Evolutionary conservation across 2,113 vertebrate genomes (phyloP).

Genomic region (Sinocyclocheilus anshuiensis): DNA sequence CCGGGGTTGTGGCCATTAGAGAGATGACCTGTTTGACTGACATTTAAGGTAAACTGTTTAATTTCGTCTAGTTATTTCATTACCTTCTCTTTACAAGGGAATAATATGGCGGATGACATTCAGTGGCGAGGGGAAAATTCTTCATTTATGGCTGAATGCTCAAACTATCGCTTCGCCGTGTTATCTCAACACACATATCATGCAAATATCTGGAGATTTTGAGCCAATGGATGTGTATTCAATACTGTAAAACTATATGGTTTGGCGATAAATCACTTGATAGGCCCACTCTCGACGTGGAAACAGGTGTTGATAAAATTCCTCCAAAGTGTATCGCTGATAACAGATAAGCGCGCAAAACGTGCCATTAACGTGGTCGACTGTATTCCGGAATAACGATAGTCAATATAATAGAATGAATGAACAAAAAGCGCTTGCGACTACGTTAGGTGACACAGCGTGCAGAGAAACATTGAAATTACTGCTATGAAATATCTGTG

Average conservation of each 20-base stretch:
- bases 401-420: not conserved
- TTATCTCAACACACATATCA: conserved; percentile 13
- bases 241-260: conserved; percentile 2
- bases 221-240: conserved; percentile 14
- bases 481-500: conserved; percentile 80
- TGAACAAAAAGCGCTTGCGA: conserved; percentile 56
- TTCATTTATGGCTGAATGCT: not conserved
- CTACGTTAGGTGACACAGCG: conserved; percentile 13
- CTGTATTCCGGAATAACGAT: not conserved
- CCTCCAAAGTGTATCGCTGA: not conserved
- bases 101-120: conserved; percentile 52
- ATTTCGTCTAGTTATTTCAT: conserved; percentile 85
- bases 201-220: conserved; percentile 21
- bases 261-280: conserved; percentile 27
- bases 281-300: conserved; percentile 7
- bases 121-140: conserved; percentile 37
- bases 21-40: conserved; percentile 87
- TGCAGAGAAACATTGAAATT: conserved; percentile 72
- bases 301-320: conserved; percentile 35
- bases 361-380: not conserved
- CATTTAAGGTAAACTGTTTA: conserved; percentile 95
- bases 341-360: conserved; percentile 18
- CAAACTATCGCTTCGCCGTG: not conserved
- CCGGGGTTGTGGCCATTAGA: conserved; percentile 87
- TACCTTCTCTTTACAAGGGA: conserved; percentile 70